phyloP scores from a whole-genome alignment of 2,113 vertebrate genomes.

The Mastomys natalensis region DNA sequence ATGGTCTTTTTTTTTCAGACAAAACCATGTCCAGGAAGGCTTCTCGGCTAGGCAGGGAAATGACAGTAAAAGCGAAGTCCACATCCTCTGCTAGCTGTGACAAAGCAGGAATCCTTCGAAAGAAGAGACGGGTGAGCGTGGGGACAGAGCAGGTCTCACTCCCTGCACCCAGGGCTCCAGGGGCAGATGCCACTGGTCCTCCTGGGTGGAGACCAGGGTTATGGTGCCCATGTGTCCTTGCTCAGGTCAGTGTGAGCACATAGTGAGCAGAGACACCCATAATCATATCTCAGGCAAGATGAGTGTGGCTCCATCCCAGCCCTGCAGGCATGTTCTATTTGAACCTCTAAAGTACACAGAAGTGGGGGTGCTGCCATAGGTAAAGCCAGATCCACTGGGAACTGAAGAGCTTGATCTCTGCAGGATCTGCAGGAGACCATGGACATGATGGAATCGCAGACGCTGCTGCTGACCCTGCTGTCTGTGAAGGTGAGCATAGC shows the following conservation, averaged over 20 bases:
- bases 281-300: not conserved
- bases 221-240: not conserved
- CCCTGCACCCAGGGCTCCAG: not conserved
- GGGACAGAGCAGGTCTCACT: not conserved
- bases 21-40: constrained; percentile 13
- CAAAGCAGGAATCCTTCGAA: fast-evolving
- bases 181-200: not conserved
- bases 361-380: not conserved
- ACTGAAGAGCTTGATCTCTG: not conserved
- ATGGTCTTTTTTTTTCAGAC: constrained; percentile 67
- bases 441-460: constrained; percentile 82
- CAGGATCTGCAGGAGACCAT: not conserved
- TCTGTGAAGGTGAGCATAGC: constrained; percentile 75
- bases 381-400: not conserved
- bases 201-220: no score
- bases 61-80: not conserved
- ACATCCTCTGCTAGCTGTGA: fast-evolving
- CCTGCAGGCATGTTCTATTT: not conserved
- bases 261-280: not conserved
- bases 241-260: not conserved
- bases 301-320: not conserved
- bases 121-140: not conserved
- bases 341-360: not conserved
- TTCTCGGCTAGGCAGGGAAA: not conserved
- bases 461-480: constrained; percentile 82